A percentile compares a stretch with the other conserved stretches of the same genome.
phyloP scores from a whole-genome alignment of 2,797 vertebrate species.

The Epinephelus coioides region DNA sequence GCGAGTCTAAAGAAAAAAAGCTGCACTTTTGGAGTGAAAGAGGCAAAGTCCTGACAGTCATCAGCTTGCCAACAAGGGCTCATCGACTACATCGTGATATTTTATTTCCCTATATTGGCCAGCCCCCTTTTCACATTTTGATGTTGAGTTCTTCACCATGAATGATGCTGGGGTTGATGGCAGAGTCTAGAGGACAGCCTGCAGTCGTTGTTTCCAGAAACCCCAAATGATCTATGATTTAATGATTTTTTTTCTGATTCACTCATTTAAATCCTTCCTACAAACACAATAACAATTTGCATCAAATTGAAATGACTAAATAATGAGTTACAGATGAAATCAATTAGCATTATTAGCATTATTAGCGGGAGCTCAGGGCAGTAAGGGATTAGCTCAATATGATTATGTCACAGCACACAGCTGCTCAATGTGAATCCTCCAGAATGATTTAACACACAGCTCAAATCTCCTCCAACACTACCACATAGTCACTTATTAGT shows the following conservation, averaged over 20 bases:
- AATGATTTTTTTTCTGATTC: neutral
- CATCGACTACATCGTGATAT: no score
- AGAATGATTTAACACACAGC: conserved; percentile 9
- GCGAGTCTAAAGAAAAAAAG: no score
- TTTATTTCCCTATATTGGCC: no score
- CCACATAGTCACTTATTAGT: conserved; percentile 15
- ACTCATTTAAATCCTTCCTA: neutral
- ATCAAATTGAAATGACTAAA: neutral
- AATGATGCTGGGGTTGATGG: no score
- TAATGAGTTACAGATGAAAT: neutral
- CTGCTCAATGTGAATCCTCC: neutral
- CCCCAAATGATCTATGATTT: no score
- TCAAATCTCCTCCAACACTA: neutral
- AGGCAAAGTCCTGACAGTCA: no score
- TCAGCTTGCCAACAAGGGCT: no score
- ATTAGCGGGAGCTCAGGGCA: neutral
- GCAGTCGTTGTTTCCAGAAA: no score
- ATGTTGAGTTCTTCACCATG: no score
- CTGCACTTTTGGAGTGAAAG: no score
- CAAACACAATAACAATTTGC: neutral
- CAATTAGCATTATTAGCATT: conserved; percentile 1
- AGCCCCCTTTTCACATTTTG: neutral
- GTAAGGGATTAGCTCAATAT: neutral
- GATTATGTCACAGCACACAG: conserved; percentile 41
- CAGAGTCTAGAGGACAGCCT: no score